These are phyloP conservation scores for Labrus mixtus DNA, from an alignment of 2,113 vertebrate species.

Conservation along the genomic window DNA sequence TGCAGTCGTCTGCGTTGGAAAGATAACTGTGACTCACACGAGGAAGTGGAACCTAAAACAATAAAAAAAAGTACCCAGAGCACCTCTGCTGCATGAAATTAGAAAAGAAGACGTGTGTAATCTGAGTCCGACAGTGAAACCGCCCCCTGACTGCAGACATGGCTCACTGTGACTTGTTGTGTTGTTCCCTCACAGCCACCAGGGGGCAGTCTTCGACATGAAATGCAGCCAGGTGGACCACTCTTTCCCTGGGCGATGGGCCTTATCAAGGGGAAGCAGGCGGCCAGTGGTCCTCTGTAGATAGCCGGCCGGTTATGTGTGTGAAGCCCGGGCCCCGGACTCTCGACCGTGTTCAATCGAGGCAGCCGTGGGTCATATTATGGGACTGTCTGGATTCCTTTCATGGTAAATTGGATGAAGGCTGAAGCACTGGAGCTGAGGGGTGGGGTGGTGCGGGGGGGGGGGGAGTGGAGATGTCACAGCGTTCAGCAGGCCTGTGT, in stretches of 20 bases:
- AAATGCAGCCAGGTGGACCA: slow-evolving; percentile 43
- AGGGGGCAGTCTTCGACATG: slow-evolving; percentile 74
- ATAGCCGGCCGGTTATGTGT: slow-evolving; percentile 59
- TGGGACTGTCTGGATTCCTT: slow-evolving; percentile 66
- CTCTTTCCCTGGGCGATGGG: slow-evolving; percentile 35
- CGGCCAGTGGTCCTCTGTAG: slow-evolving; percentile 59
- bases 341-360: slow-evolving; percentile 54
- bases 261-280: slow-evolving; percentile 78
- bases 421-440: slow-evolving; percentile 52
- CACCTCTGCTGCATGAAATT: slow-evolving; percentile 43
- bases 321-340: slow-evolving; percentile 49
- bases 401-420: slow-evolving; percentile 78
- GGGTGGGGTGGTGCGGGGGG: slow-evolving; percentile 46
- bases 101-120: slow-evolving; percentile 43
- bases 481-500: slow-evolving; percentile 52
- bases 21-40: slow-evolving; percentile 66
- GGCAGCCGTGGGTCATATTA: slow-evolving; percentile 58
- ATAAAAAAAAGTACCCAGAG: slow-evolving; percentile 5
- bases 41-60: slow-evolving; percentile 42
- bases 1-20: slow-evolving; percentile 50
- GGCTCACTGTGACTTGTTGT: slow-evolving; percentile 22
- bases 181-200: slow-evolving; percentile 44
- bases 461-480: slow-evolving; percentile 68
- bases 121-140: slow-evolving; percentile 44
- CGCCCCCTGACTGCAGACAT: slow-evolving; percentile 13